Conservation (phyloP, 2,888 invertebrate genomes). For the Drosophila barbarae region DNA sequence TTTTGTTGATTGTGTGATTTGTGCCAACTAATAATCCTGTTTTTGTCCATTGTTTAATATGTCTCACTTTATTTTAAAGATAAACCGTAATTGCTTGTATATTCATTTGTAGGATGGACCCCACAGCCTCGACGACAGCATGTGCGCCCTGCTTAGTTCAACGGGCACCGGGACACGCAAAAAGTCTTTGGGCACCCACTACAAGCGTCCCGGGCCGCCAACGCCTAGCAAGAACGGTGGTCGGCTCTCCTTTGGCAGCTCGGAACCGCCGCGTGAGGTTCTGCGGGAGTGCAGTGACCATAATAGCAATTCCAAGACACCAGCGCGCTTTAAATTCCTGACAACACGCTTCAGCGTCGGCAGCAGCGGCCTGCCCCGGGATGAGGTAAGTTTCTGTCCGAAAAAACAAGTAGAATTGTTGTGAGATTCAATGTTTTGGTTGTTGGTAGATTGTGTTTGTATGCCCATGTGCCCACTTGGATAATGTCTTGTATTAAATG, state of each 20-base stretch:
- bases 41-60: not conserved
- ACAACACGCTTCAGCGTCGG: conserved; percentile 80
- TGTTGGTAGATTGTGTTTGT: conserved; percentile 15
- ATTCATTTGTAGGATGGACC: conserved; percentile 66
- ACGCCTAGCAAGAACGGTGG: conserved; percentile 92
- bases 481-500: too few species aligned
- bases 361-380: conserved; percentile 62
- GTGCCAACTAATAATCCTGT: not conserved
- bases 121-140: conserved; percentile 77
- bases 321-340: conserved; percentile 83
- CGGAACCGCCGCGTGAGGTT: conserved; percentile 81
- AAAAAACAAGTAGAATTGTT: conserved; percentile 8
- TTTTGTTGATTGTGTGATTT: not conserved
- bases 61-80: not conserved
- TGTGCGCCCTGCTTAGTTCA: conserved; percentile 78
- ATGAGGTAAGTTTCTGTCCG: conserved; percentile 52
- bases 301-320: conserved; percentile 81
- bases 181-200: conserved; percentile 85
- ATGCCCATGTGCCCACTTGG: not conserved
- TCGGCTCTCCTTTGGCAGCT: conserved; percentile 83
- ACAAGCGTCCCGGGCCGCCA: conserved; percentile 92
- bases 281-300: conserved; percentile 81
- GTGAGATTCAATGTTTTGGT: conserved; percentile 22
- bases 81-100: not conserved
- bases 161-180: conserved; percentile 78